These are phyloP conservation scores for Amblyopsis hoosieri DNA, from an alignment of 2,797 vertebrate genomes.

Conservation along the genomic window DNA sequence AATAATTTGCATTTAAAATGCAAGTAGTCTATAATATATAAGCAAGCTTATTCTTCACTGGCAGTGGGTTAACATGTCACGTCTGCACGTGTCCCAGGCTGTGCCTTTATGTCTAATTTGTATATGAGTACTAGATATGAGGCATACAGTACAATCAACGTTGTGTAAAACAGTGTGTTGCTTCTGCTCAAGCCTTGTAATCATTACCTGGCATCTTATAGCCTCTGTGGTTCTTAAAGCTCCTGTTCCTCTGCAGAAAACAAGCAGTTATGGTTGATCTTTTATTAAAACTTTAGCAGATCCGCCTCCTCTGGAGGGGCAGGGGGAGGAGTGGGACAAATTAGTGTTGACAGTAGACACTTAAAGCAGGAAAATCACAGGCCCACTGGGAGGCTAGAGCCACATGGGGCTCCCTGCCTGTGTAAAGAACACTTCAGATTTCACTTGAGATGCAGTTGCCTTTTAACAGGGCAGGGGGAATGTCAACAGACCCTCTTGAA, in stretches of 20 bases:
- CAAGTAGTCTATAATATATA: background rate
- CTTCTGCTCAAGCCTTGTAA: constrained; percentile 80
- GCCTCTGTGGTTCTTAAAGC: constrained; percentile 77
- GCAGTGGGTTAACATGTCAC: background rate
- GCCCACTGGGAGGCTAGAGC: constrained; percentile 81
- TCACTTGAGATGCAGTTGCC: constrained; percentile 81
- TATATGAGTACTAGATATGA: constrained; percentile 34
- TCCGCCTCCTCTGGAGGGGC: constrained; percentile 69
- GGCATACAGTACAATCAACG: constrained; percentile 38
- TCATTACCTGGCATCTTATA: constrained; percentile 82
- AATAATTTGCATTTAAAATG: constrained; percentile 16
- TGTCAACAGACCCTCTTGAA: constrained; percentile 84
- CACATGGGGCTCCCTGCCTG: constrained; percentile 80
- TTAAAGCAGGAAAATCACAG: constrained; percentile 87
- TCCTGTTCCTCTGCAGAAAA: constrained; percentile 69
- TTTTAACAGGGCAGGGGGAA: constrained; percentile 83
- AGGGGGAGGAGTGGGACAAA: constrained; percentile 83
- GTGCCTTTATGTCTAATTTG: constrained; percentile 28
- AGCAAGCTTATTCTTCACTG: constrained; percentile 3
- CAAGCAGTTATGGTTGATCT: constrained; percentile 81
- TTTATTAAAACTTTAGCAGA: constrained; percentile 86
- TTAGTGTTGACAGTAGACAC: constrained; percentile 89
- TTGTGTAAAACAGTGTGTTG: constrained; percentile 73
- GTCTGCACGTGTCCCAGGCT: constrained; percentile 6
- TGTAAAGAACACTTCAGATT: constrained; percentile 85